Base-by-base conservation (phyloP, 2,888 invertebrate genomes). In the Leucoptera coffeella region DNA sequence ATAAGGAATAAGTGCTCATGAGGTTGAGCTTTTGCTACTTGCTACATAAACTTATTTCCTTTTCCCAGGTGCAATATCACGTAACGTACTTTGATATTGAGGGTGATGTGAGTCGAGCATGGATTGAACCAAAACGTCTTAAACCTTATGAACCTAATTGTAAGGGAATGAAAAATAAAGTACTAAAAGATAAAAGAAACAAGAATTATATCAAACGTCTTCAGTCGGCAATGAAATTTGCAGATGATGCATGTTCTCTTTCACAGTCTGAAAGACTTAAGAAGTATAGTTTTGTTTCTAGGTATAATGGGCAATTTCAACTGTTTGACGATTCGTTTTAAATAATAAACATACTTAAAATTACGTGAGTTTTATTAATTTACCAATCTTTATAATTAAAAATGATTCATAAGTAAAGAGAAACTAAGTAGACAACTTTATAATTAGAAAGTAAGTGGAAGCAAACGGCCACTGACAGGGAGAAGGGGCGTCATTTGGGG, bases 41-140 rank as follows among this genome's bases (percentile, higher is more conserved):
- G n/a, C n/a, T n/a, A n/a, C n/a, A 25, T 12, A 6, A 6, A 23
- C 23, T 23, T 23, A 25, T 26, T 23, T 22, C 6, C 9, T 26
- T 27, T 34, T 65, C 59, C 10, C 54, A 77, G 77, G 67, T 58
- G 1, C 53, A 59, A 33, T 77, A 77, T 39, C 61, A 75, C 36
- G 74, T 77, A 2, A 62, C 60, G 7, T 77, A 76, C 38, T 74
- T 77, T 29, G 67, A 74, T 31, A n/a, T n/a, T n/a, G 38, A 48
- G 1, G 29, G 35, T 10, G 50, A 58, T 7, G 60, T 55, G 2
- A 54, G 65, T 13, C 44, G 67, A 32, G 57, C 61, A 1, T 77
- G 77, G 77, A 35, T 76, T 2, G 26, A 45, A 13, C 47, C 55
- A 2, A 38, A 43, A 3, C 39, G 56, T 11, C 29, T 76, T 2